Evolutionary conservation across 2,797 vertebrate species (phyloP).

Genomic region (Chaunax sp.): DNA sequence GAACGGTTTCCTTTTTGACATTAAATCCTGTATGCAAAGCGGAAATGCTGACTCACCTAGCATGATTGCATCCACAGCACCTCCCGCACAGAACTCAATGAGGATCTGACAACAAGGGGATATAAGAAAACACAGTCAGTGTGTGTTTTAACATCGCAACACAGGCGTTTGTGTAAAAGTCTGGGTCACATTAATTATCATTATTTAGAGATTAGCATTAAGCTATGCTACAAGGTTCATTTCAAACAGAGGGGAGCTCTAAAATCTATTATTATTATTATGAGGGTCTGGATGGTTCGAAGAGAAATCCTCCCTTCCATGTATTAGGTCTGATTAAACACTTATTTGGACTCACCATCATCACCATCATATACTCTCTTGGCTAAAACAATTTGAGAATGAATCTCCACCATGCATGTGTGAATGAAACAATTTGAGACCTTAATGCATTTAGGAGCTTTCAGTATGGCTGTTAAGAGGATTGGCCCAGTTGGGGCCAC

Average conservation of each 20-base stretch:
- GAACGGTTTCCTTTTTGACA: constrained; percentile 25
- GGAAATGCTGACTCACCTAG: constrained; percentile 94
- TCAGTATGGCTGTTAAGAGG: constrained; percentile 75
- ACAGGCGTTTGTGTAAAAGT: too few relatives aligned
- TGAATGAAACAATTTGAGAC: constrained; percentile 59
- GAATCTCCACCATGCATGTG: constrained; percentile 14
- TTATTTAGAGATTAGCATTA: constrained; percentile 1
- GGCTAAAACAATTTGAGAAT: constrained; percentile 30
- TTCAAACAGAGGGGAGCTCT: neutral
- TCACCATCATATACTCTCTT: neutral
- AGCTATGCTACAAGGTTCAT: neutral
- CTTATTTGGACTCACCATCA: neutral
- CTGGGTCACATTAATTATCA: too few relatives aligned
- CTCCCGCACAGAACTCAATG: constrained; percentile 98
- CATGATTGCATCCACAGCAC: constrained; percentile 98
- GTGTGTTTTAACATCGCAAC: constrained; percentile 1
- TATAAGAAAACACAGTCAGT: constrained; percentile 43
- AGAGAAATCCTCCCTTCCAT: neutral
- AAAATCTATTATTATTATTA: constrained; percentile 28
- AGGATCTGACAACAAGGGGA: constrained; percentile 96
- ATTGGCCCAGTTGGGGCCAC: constrained; percentile 69
- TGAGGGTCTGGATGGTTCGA: constrained; percentile 36
- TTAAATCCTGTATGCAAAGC: constrained; percentile 34
- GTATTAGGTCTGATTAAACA: constrained; percentile 2
- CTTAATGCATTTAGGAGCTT: constrained; percentile 65